Conservation (phyloP, 2,888 invertebrate genomes). For the Griposia aprilina region DNA sequence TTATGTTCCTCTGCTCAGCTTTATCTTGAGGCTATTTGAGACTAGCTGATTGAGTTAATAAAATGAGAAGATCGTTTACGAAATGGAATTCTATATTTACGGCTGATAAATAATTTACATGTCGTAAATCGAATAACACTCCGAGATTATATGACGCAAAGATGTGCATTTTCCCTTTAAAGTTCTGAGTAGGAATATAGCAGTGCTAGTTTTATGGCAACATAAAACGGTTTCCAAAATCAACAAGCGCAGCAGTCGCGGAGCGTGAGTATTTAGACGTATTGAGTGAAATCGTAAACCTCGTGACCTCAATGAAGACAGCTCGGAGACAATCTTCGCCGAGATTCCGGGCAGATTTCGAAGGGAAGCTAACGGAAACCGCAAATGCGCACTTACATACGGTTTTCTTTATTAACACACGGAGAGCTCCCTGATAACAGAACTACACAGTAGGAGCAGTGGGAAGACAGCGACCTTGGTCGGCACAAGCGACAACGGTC, state of each 20-base stretch:
- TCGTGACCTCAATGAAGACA: constrained; percentile 82
- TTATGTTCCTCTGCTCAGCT: constrained; percentile 27
- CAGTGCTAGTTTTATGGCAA: constrained; percentile 70
- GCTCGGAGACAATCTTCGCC: constrained; percentile 70
- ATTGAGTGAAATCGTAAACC: constrained; percentile 86
- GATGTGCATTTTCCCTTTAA: constrained; percentile 70
- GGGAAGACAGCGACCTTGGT: constrained; percentile 81
- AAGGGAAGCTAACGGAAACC: constrained; percentile 72
- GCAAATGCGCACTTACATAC: constrained; percentile 25
- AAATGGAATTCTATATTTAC: constrained; percentile 74
- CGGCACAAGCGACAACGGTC: constrained; percentile 78
- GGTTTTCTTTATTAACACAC: constrained; percentile 27
- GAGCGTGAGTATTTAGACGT: constrained; percentile 76
- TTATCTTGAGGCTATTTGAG: constrained; percentile 35
- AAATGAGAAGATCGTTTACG: constrained; percentile 63
- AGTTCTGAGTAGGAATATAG: constrained; percentile 69
- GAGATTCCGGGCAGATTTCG: constrained; percentile 62
- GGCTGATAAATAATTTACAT: constrained; percentile 77
- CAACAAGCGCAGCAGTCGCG: constrained; percentile 76
- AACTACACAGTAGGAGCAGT: constrained; percentile 66
- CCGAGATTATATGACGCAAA: constrained; percentile 65
- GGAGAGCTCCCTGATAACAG: constrained; percentile 41
- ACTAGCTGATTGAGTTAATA: constrained; percentile 42
- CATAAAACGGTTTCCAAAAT: constrained; percentile 80
- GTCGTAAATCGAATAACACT: constrained; percentile 77